Conservation (phyloP, 2,797 vertebrate genomes). For the Astyanax mexicanus region DNA sequence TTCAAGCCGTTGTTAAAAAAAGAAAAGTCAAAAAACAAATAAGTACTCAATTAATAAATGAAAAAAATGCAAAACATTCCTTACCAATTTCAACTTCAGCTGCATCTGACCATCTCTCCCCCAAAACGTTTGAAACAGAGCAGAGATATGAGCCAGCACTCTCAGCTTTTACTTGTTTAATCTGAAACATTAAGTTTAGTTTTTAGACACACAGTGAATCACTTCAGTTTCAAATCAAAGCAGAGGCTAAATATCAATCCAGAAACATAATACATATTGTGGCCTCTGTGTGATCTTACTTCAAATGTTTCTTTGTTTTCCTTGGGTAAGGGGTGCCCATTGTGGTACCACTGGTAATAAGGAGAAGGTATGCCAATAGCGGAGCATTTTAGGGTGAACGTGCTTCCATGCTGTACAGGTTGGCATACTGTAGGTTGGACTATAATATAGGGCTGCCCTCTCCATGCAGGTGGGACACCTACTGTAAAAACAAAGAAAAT, state of each 20-base stretch:
- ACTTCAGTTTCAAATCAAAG: slow-evolving; percentile 20
- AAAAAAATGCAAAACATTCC: too few relatives aligned
- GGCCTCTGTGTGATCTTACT: slow-evolving; percentile 67
- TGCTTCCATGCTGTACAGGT: slow-evolving; percentile 68
- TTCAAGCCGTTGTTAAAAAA: too few relatives aligned
- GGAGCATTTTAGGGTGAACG: slow-evolving; percentile 74
- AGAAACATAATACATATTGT: background rate
- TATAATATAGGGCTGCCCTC: slow-evolving; percentile 79
- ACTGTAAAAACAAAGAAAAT: background rate
- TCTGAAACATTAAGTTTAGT: slow-evolving; percentile 68
- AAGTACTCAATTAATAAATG: too few relatives aligned
- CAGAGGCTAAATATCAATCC: slow-evolving; percentile 50
- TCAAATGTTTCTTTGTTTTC: slow-evolving; percentile 72
- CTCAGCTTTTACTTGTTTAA: slow-evolving; percentile 66
- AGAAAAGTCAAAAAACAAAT: too few relatives aligned
- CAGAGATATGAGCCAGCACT: slow-evolving; percentile 83
- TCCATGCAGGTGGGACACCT: slow-evolving; percentile 68
- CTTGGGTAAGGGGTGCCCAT: slow-evolving; percentile 76
- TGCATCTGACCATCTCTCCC: slow-evolving; percentile 83
- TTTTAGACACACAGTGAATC: background rate
- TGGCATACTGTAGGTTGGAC: slow-evolving; percentile 74
- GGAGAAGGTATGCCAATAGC: slow-evolving; percentile 85
- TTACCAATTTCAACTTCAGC: slow-evolving; percentile 79
- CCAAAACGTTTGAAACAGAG: slow-evolving; percentile 78
- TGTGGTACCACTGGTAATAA: slow-evolving; percentile 87